Evolutionary conservation across 2,113 vertebrate genomes (phyloP).

Genomic region (Phoxinus phoxinus): DNA sequence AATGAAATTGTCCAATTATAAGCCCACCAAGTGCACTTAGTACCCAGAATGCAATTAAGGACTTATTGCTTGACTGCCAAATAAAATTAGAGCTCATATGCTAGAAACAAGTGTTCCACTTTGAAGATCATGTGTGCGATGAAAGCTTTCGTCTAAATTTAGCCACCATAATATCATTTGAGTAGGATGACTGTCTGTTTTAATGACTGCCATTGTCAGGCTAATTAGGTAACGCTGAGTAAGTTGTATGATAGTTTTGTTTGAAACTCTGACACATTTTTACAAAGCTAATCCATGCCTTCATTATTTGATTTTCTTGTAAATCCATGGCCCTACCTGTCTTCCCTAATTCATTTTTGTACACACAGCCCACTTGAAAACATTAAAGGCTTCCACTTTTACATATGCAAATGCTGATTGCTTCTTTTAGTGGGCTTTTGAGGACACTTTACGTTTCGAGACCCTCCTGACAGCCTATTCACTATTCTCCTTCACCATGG

Average conservation of each 20-base stretch:
- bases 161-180: slow-evolving; percentile 11
- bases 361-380: slow-evolving; percentile 54
- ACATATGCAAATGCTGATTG: slow-evolving; percentile 51
- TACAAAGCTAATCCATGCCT: background rate
- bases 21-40: slow-evolving; percentile 42
- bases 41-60: background rate
- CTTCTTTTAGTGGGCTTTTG: background rate
- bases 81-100: background rate
- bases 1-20: slow-evolving; percentile 34
- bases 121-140: background rate
- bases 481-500: slow-evolving; percentile 63
- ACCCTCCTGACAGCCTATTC: slow-evolving; percentile 61
- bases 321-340: background rate
- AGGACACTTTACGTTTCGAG: slow-evolving; percentile 47
- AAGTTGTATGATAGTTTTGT: background rate
- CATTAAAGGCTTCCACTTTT: slow-evolving; percentile 55
- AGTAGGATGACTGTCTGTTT: background rate
- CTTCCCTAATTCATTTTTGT: slow-evolving; percentile 13
- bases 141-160: slow-evolving; percentile 11
- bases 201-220: background rate
- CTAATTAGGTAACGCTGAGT: background rate
- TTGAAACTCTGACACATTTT: background rate
- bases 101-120: background rate
- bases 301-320: background rate
- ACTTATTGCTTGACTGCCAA: background rate